Percentiles rank a stretch among this genome's conserved stretches.
phyloP scores from a whole-genome alignment of 2,113 vertebrate species.

The Corythornis vintsioides region DNA sequence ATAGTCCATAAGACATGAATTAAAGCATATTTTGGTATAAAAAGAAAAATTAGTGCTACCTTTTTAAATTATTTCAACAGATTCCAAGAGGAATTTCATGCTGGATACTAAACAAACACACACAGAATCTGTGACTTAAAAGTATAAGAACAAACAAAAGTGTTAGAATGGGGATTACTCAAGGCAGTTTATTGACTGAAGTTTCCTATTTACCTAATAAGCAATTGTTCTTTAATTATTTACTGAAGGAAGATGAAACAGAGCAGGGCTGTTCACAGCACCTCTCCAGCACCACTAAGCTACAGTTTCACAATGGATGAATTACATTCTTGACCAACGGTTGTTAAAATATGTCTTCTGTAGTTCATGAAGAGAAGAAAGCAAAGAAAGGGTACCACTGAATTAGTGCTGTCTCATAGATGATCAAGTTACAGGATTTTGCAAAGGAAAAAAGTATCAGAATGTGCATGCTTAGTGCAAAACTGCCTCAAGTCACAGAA shows the following conservation, averaged over 20 bases:
- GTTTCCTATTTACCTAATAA: background rate
- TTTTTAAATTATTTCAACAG: background rate
- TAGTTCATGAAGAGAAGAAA: background rate
- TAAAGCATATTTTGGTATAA: background rate
- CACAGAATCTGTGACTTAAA: background rate
- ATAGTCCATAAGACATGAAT: fast-evolving
- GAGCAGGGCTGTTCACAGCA: background rate
- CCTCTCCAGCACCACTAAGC: background rate
- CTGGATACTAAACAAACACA: background rate
- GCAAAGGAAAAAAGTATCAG: background rate
- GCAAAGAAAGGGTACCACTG: background rate
- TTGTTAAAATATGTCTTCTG: background rate
- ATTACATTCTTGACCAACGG: background rate
- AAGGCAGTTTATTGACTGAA: background rate
- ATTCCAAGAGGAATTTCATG: background rate
- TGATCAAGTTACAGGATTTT: background rate
- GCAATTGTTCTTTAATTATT: background rate
- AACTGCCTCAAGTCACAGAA: background rate
- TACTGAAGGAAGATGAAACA: background rate
- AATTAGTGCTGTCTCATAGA: background rate
- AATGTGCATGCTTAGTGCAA: background rate
- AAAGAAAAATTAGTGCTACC: background rate
- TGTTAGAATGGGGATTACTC: background rate
- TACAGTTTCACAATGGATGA: background rate
- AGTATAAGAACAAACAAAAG: background rate